Evolutionary conservation across 2,888 invertebrate species (phyloP).

Genomic region (Caenorhabditis plicata): DNA sequence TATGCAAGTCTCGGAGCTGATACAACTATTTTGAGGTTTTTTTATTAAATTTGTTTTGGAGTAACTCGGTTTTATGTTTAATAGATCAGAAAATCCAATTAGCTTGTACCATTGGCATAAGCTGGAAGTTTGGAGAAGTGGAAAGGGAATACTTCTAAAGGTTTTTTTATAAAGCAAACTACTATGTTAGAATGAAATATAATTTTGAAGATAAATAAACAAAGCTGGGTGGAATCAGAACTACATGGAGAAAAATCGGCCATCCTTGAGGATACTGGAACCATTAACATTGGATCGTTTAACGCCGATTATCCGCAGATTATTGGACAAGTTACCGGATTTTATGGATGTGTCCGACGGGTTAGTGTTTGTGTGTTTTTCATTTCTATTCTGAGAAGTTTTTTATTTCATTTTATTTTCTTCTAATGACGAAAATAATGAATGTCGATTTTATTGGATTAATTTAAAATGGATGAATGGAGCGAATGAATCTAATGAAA

Average conservation of each 20-base stretch:
- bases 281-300: slow-evolving; percentile 10
- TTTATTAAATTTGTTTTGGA: not conserved
- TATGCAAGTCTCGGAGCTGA: slow-evolving; percentile 39
- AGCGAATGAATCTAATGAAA: no score
- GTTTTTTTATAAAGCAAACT: slow-evolving; percentile 1
- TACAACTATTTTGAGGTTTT: slow-evolving; percentile 27
- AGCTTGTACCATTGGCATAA: slow-evolving; percentile 47
- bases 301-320: slow-evolving; percentile 2
- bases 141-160: slow-evolving; percentile 42
- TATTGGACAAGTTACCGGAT: slow-evolving; percentile 12
- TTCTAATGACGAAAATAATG: no score
- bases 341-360: slow-evolving; percentile 35
- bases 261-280: slow-evolving; percentile 10
- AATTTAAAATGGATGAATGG: no score
- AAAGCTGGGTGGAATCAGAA: slow-evolving; percentile 42
- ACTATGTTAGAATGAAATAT: not conserved
- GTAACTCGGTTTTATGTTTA: not conserved
- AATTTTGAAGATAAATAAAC: slow-evolving; percentile 26
- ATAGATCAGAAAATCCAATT: slow-evolving; percentile 38
- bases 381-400: not conserved
- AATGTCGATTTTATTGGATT: no score
- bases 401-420: not conserved
- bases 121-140: slow-evolving; percentile 48
- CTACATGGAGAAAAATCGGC: slow-evolving; percentile 11
- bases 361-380: slow-evolving; percentile 8